Evolutionary conservation across 2,888 invertebrate genomes (phyloP), one percentile per base, ranked within the genome.

Genomic region (Amphipoea lucens): DNA sequence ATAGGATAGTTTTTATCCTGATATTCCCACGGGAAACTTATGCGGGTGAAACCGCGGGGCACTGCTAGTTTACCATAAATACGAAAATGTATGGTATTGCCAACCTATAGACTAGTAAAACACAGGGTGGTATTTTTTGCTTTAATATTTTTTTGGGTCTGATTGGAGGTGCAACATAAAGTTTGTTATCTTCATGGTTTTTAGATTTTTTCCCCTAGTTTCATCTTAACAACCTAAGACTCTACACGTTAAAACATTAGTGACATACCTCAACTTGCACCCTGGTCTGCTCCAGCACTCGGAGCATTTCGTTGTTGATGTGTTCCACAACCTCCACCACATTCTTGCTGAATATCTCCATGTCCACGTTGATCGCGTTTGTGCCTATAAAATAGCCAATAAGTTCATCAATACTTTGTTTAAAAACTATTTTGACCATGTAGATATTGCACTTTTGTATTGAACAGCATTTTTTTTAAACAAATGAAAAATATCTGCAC

Each of bases 251-350:
- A n/a, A 23, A 51, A 54, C 4, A 7, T n/a, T n/a, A 42, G n/a
- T 20, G 0, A 11, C 60, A 45, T 80, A 95, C 95, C 93, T 94
- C 86, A 0, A 94, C 83, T 20, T 90, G 87, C 2, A 84, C 67
- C 63, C 90, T 84, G 3, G 92, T 90, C 12, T 87, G 75, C 4
- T 87, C 78, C 42, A 96, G 62, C 0, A 90, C 84, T 0, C 67
- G 14, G 29, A 94, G 17, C 45, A 95, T 88, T 51, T 93, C 88
- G 0, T 78, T 75, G 83, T 90, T 91, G 62, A 93, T 83, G 57
- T 93, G 91, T 0, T 91, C 91, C 20, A 94, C 93, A 0, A 94
- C 92, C 0, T 92, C 90, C 11, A 92, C 90, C n/a, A 95, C 90
- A 48, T 93, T 93, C 14, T 82, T 88, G 62, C 92, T 92, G 84